These are phyloP conservation scores for Latheticus oryzae DNA, from an alignment of 2,888 invertebrate genomes.

Conservation along the genomic window DNA sequence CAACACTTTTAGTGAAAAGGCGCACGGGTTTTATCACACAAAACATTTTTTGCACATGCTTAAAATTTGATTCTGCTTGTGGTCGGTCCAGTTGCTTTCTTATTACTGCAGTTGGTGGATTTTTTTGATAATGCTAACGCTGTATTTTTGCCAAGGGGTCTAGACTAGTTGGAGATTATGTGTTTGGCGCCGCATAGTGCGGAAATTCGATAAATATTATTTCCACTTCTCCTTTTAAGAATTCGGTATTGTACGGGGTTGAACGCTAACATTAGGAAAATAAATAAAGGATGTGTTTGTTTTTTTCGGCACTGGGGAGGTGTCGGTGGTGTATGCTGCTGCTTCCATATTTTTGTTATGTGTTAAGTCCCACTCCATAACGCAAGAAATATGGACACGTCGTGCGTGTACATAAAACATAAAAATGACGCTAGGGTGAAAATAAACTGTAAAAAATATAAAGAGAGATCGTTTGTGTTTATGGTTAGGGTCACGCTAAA, in stretches of 20 bases:
- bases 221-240: slow-evolving; percentile 4
- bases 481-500: slow-evolving; percentile 47
- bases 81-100: no score
- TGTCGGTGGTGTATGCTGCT: slow-evolving; percentile 12
- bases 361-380: slow-evolving; percentile 37
- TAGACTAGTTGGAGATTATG: slow-evolving; percentile 7
- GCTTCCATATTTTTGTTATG: slow-evolving; percentile 35
- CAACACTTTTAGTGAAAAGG: slow-evolving; percentile 32
- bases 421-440: slow-evolving; percentile 49
- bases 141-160: neutral
- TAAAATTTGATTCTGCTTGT: no score
- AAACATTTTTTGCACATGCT: no score
- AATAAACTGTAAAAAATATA: slow-evolving; percentile 51
- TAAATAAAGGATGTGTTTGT: slow-evolving; percentile 32
- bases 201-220: slow-evolving; percentile 15
- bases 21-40: slow-evolving; percentile 23
- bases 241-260: slow-evolving; percentile 10
- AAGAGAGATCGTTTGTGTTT: slow-evolving; percentile 48
- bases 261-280: slow-evolving; percentile 14
- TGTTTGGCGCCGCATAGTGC: slow-evolving; percentile 3
- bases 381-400: slow-evolving; percentile 40
- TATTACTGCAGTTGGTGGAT: no score
- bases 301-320: slow-evolving; percentile 17
- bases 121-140: slow-evolving; percentile 4
- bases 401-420: slow-evolving; percentile 51